A percentile compares a stretch with the other conserved stretches of the same genome.
These are phyloP conservation scores for Chelon labrosus DNA, from an alignment of 2,797 vertebrate genomes.

Conservation along the genomic window DNA sequence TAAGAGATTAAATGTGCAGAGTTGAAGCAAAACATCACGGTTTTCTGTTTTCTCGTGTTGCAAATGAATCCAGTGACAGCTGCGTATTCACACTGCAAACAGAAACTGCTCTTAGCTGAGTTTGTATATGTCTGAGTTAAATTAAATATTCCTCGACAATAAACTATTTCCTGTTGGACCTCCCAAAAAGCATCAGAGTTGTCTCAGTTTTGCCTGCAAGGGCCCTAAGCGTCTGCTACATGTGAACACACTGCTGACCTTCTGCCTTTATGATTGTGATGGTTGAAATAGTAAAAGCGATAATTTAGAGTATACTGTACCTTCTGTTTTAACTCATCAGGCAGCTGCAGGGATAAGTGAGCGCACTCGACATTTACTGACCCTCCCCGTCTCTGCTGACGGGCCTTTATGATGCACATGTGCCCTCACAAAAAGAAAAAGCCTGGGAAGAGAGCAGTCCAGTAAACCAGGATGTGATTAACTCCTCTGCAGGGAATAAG, in stretches of 20 bases:
- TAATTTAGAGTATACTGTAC: slow-evolving; percentile 20
- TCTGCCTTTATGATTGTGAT: slow-evolving; percentile 2
- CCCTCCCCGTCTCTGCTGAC: slow-evolving; percentile 39
- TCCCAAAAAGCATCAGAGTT: not conserved
- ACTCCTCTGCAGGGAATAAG: slow-evolving; percentile 38
- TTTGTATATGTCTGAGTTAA: not conserved
- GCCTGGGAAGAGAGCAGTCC: slow-evolving; percentile 30
- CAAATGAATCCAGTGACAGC: too few species aligned
- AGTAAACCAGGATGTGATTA: slow-evolving; percentile 65
- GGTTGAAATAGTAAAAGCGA: not conserved
- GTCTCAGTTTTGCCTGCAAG: not conserved
- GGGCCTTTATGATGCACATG: slow-evolving; percentile 52
- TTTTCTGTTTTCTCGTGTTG: too few species aligned
- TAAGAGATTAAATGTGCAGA: too few species aligned
- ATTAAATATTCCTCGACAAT: not conserved
- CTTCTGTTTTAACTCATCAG: slow-evolving; percentile 49
- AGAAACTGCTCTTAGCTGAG: not conserved
- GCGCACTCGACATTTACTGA: slow-evolving; percentile 53
- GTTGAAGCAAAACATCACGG: too few species aligned
- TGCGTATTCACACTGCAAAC: not conserved
- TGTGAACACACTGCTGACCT: not conserved
- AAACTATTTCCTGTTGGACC: not conserved
- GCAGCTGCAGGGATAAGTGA: slow-evolving; percentile 55
- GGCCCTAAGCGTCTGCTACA: not conserved
- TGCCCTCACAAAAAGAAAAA: slow-evolving; percentile 47